Base-by-base conservation (phyloP, 2,888 invertebrate species). In the Tipula confusa region DNA sequence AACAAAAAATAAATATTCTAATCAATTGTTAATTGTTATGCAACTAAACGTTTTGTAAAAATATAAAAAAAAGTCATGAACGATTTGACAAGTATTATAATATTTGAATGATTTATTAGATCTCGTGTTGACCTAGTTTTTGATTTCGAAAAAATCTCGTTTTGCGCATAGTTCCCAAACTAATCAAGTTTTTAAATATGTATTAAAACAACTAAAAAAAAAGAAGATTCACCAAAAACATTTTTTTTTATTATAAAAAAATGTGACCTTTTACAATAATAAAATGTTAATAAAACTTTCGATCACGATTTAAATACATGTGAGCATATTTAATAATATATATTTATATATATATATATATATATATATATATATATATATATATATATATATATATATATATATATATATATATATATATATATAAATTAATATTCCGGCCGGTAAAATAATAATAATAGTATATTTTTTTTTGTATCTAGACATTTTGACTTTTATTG, bases 301-400 rank as follows among this genome's bases (percentile, higher is more conserved):
- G 64, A 64, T 64, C 64, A 64, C 64, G 64, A 64, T 64, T 64
- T 18, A 64, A 64, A 64, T 64, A 64, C 64, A 64, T 64, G 64
- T 24, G 64, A 64, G 24, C n/a, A n/a, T n/a, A n/a, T 18, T 64
- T 24, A 64, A 64, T 43, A 43, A 64, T 24, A 64, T 9, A 64
- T 15, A 43, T 5, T 15, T 15, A n/a, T 2, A 15, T 43, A 43
- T 36, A 11, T 9, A n/a, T 64, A 24, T 24, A 64, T 64, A 64
- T 64, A n/a, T n/a, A n/a, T n/a, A n/a, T n/a, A n/a, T n/a, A n/a
- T n/a, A n/a, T n/a, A n/a, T n/a, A n/a, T n/a, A n/a, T n/a, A n/a
- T n/a, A n/a, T n/a, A n/a, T n/a, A n/a, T n/a, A n/a, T n/a, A n/a
- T n/a, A n/a, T n/a, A n/a, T n/a, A n/a, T n/a, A n/a, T n/a, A 33